Percentiles rank a stretch among this genome's conserved stretches.
Conservation (phyloP, 2,113 vertebrate genomes). For the Calidris pygmaea region DNA sequence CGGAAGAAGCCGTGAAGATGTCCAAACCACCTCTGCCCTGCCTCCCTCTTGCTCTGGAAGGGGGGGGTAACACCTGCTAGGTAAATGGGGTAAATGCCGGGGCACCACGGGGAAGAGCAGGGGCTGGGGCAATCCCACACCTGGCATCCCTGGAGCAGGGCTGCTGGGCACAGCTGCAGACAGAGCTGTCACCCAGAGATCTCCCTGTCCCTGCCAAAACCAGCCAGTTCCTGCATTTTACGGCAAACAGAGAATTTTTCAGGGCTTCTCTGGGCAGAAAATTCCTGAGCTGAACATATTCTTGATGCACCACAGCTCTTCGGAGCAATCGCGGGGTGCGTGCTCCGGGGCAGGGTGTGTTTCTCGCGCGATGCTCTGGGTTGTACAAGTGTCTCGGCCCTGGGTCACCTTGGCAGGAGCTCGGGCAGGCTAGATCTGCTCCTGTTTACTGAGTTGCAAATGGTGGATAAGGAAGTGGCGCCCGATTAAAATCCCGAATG, state of each 20-base stretch:
- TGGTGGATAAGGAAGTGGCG: background rate
- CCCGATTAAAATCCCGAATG: rapidly evolving
- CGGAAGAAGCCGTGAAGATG: background rate
- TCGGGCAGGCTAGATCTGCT: background rate
- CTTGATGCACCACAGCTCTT: background rate
- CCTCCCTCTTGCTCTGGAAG: background rate
- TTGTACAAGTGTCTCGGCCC: background rate
- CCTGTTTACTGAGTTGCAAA: background rate
- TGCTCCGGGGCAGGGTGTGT: background rate
- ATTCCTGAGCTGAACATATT: background rate
- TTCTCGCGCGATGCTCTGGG: background rate
- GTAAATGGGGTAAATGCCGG: background rate
- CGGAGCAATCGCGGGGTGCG: rapidly evolving
- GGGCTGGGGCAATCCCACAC: background rate
- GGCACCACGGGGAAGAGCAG: background rate
- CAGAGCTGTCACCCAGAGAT: background rate
- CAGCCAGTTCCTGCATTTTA: background rate
- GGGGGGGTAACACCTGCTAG: background rate
- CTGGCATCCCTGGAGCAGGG: background rate
- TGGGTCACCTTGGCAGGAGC: background rate
- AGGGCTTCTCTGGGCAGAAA: background rate
- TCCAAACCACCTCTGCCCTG: background rate
- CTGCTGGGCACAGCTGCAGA: background rate
- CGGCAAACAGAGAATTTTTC: background rate
- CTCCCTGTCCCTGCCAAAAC: background rate